Base-by-base conservation (phyloP, 2,888 invertebrate species). In the Mythimna loreyi region DNA sequence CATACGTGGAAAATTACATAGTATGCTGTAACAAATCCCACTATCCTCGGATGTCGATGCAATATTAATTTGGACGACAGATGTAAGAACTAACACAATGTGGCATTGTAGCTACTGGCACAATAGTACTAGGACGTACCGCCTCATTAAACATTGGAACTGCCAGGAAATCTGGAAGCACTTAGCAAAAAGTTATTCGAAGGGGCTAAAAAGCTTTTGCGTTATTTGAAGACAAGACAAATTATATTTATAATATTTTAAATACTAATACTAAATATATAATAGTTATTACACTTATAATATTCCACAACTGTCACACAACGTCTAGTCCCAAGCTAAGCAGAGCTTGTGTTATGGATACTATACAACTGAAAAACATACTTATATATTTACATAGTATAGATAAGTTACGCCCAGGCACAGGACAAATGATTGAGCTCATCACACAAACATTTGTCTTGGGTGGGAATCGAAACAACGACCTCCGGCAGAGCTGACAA, bases 131-230 rank as follows among this genome's bases (percentile, higher is more conserved):
- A 40, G 36, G n/a, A 72, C 36, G 45, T 11, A 23, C 16, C 45
- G 74, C 11, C 55, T 63, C 78, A 78, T 63, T 74, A 59, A 78
- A 50, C 74, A 78, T 59, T 59, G 53, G 70, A 33, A 78, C 45
- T 71, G 19, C 30, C 56, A 23, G 3, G 19, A 47, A 65, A 33
- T 59, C 59, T 56, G 21, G 36, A 9, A 55, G 23, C 56, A 47
- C 21, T 58, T 43, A 21, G 23, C 19, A 16, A 21, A 61, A 50
- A 58, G 57, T 5, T 25, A 28, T 56, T 43, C 30, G 49, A 68
- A 61, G 56, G 50, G 6, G 5, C 7, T 25, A 40, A 61, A 49
- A 30, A 1, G 6, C 16, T 49, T n/a, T 36, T 9, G 6, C 19
- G 36, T 33, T 11, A 47, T 47, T 23, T 43, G 19, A 19, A 19